These are phyloP conservation scores for Trematomus loennbergii DNA, from an alignment of 2,113 vertebrate species.

Conservation along the genomic window DNA sequence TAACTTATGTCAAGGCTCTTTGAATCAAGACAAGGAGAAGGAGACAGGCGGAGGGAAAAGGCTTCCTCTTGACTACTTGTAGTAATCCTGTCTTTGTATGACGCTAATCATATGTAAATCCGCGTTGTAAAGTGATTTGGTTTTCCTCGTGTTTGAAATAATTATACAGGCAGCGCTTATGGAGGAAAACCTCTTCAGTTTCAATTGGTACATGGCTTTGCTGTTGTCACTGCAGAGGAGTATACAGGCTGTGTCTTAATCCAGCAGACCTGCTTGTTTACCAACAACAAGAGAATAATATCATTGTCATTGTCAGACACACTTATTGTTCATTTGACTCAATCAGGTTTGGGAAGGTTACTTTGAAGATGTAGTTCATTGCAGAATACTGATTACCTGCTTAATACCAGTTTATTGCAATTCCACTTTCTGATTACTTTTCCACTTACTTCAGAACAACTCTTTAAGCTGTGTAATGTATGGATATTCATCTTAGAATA, in stretches of 20 bases:
- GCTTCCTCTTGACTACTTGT: constrained; percentile 70
- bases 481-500: constrained; percentile 30
- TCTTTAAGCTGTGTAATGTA: constrained; percentile 40
- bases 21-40: constrained; percentile 70
- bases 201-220: constrained; percentile 72
- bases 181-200: constrained; percentile 78
- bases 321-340: constrained; percentile 79
- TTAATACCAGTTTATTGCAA: constrained; percentile 67
- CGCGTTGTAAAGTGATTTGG: constrained; percentile 82
- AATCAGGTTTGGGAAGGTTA: constrained; percentile 79
- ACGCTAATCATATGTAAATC: constrained; percentile 86
- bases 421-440: constrained; percentile 59
- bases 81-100: constrained; percentile 83
- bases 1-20: constrained; percentile 73
- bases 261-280: constrained; percentile 78
- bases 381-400: constrained; percentile 77
- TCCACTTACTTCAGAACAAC: constrained; percentile 40
- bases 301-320: constrained; percentile 75
- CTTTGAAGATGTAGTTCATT: constrained; percentile 68
- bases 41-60: constrained; percentile 56
- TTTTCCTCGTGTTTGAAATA: constrained; percentile 83
- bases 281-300: constrained; percentile 71
- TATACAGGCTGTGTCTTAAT: constrained; percentile 73
- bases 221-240: constrained; percentile 73
- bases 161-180: constrained; percentile 78